Evolutionary conservation across 2,797 vertebrate genomes (phyloP), one percentile per base, ranked within the genome.

Genomic region (Bovichtus variegatus): DNA sequence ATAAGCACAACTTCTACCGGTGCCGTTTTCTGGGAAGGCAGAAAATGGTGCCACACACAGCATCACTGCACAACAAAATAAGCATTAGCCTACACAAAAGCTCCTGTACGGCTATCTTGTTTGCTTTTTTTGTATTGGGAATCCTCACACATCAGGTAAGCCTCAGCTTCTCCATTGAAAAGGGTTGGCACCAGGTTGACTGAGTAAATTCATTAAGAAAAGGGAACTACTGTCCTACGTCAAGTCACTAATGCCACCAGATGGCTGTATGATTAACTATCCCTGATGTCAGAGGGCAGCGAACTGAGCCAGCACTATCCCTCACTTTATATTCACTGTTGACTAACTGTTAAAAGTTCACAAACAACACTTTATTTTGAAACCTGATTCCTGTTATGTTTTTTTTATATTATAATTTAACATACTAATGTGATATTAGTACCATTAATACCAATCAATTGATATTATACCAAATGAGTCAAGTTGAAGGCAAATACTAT

Each of bases 141-240:
- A 31, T 67, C 76, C 67, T 78, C 67, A 72, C 66, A 87, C 79
- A 63, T 75, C 66, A 72, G 59, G 64, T 70, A 74, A 86, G 46
- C 74, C 60, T 80, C 82, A 86, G 85, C 47, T 89, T 87, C 67
- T 65, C n/a, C 36, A 11, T n/a, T 49, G 54, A 60, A 51, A 53
- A 79, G 47, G 46, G 65, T 69, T 78, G 84, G 43, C 80, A 71
- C 19, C 23, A 46, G 53, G 63, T n/a, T 46, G 41, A 47, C 73
- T 46, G 73, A 75, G 69, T 90, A 87, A 93, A 89, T 76, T 81
- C 4, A 41, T 84, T 90, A 89, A 76, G 78, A 71, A 72, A 54
- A 74, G 87, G 90, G 76, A 91, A 91, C 88, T 91, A 87, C 91
- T 76, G 84, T 77, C 73, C 80, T 91, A 87, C 90, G 87, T 93